A percentile compares a stretch with the other conserved stretches of the same genome.
Evolutionary conservation across 2,888 invertebrate species (phyloP).

Genomic region (Halictus ligatus): DNA sequence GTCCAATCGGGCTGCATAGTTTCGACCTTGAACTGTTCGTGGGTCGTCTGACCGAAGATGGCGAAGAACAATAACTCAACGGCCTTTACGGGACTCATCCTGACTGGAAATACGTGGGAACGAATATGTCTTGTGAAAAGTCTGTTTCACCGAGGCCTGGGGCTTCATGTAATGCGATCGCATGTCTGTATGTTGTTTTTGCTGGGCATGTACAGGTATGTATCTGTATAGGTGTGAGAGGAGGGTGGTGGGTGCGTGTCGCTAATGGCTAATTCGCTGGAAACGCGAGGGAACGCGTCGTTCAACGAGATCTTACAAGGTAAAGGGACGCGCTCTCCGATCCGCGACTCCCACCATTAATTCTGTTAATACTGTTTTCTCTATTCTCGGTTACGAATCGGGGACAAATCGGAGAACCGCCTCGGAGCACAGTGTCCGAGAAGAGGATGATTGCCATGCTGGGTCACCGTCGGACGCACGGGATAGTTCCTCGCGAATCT

Average conservation of each 20-base stretch:
- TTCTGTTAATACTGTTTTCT: not conserved
- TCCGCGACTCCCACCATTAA: not conserved
- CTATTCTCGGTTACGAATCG: not conserved
- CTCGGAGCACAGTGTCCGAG: constrained; percentile 3
- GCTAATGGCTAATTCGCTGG: constrained; percentile 32
- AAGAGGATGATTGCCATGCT: constrained; percentile 34
- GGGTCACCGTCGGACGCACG: constrained; percentile 36
- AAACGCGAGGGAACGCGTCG: constrained; percentile 4
- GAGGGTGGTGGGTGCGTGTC: constrained; percentile 15
- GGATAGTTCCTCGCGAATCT: constrained; percentile 14
- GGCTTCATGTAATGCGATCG: constrained; percentile 26
- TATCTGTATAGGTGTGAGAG: constrained; percentile 2
- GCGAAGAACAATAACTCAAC: constrained; percentile 99
- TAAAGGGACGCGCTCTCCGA: constrained; percentile 6
- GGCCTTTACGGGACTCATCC: constrained; percentile 95
- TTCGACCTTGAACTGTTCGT: constrained; percentile 91
- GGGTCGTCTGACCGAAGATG: constrained; percentile 97
- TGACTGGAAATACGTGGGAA: constrained; percentile 88
- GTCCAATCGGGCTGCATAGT: constrained; percentile 92
- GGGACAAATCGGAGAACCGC: constrained; percentile 6
- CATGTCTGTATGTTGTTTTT: constrained; percentile 19
- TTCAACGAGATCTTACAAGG: constrained; percentile 5
- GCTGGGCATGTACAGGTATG: not conserved
- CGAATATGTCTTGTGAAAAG: constrained; percentile 61
- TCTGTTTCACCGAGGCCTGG: constrained; percentile 21